Evolutionary conservation across 2,113 vertebrate species (phyloP), one percentile per base, ranked within the genome.

Genomic region (Patagioenas fasciata): DNA sequence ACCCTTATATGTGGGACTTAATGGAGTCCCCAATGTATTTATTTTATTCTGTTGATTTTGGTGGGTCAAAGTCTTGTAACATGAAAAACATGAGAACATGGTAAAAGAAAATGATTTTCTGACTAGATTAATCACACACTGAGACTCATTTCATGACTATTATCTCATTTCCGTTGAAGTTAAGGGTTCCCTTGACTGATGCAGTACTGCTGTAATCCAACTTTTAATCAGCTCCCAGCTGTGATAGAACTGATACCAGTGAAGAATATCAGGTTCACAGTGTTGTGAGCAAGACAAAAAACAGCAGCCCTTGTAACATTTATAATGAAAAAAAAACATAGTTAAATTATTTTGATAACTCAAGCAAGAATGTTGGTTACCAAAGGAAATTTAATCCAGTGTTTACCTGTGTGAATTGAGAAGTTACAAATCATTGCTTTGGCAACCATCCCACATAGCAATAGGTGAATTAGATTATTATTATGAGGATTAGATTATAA

Each of bases 331-430:
- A 40, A 40, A 38, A 90, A 93, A 80, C 3, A 1, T 26, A 64
- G 34, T 60, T 89, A 88, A 88, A 86, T 23, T 1, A 31, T 57
- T 94, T 95, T 16, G 9, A 31, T 72, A 94, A 51, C 12, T 87
- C 75, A 93, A 47, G 66, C 73, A 62, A 91, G 70, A 84, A 82
- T 50, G 31, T 32, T 80, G 36, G 29, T 53, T 90, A 72, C 11
- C 74, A 89, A 66, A 86, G 42, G 7, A 9, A 80, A 75, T 67
- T 94, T 48, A 67, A 88, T 94, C 83, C 51, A 50, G 51, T 85
- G 23, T 93, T 97, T 95, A 88, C 28, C 77, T 95, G 62, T 6
- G 36, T 88, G 94, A 95, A 96, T 67, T 77, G 65, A 94, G 50
- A 89, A 91, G 44, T 91, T 93, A 71, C 82, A 69, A 94, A 70